Percentiles rank a stretch among this genome's conserved stretches.
Conservation (phyloP, 2,113 vertebrate genomes). For the Narcine bancroftii region DNA sequence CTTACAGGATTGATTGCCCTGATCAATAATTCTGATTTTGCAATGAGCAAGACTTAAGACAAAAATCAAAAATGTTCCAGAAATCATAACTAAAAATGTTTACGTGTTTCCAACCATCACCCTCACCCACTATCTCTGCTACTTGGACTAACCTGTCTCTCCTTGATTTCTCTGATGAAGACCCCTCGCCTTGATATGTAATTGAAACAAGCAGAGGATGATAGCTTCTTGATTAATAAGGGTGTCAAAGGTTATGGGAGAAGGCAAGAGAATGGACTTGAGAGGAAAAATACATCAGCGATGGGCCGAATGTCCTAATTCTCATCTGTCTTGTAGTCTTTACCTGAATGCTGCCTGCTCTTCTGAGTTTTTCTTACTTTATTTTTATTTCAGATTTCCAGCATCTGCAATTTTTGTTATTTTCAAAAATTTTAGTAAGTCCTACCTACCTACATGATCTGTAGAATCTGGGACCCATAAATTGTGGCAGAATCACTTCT, state of each 20-base stretch:
- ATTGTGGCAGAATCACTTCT: background rate
- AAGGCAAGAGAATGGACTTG: no score
- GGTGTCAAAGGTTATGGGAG: no score
- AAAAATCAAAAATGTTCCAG: background rate
- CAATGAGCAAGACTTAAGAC: background rate
- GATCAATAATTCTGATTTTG: slow-evolving; percentile 11
- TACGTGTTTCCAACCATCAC: background rate
- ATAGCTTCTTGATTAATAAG: no score
- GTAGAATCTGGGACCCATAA: background rate
- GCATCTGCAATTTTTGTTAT: no score
- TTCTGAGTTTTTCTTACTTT: background rate
- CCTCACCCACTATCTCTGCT: background rate
- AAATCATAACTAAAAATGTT: background rate
- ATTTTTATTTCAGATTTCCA: no score
- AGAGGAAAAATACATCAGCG: no score
- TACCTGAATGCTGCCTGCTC: no score
- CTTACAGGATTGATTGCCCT: background rate
- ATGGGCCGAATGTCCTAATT: no score
- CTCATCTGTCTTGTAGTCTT: no score
- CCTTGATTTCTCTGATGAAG: no score
- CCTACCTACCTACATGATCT: background rate
- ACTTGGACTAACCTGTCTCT: background rate
- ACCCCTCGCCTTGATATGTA: no score
- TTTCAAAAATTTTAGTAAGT: background rate
- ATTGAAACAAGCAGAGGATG: no score